phyloP scores from a whole-genome alignment of 2,888 invertebrate species.

The Brachylomia viminalis region DNA sequence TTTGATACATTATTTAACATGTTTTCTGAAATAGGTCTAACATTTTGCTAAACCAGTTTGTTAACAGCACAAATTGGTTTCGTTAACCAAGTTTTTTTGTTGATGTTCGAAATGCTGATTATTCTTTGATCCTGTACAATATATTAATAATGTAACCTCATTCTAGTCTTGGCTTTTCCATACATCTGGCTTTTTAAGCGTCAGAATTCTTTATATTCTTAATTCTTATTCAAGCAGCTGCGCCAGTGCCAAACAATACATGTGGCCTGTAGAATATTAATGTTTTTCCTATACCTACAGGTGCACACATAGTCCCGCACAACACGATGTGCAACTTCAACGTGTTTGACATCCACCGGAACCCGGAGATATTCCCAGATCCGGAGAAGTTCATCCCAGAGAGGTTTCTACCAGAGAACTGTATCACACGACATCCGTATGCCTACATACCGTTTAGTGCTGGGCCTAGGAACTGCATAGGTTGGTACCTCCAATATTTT shows the following conservation, averaged over 20 bases:
- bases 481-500: conserved; percentile 73
- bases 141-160: neutral
- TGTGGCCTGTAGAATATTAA: too few species aligned
- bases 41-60: neutral
- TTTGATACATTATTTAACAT: neutral
- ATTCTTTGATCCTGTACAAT: neutral
- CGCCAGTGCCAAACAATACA: too few species aligned
- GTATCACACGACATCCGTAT: conserved; percentile 89
- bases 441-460: conserved; percentile 92
- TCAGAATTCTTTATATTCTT: neutral
- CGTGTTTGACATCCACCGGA: conserved; percentile 91
- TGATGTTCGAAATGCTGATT: neutral
- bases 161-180: neutral
- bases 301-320: conserved; percentile 86
- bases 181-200: neutral
- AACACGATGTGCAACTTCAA: conserved; percentile 86
- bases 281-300: conserved; percentile 69
- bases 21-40: neutral
- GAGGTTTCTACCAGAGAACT: conserved; percentile 91
- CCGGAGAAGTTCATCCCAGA: conserved; percentile 93
- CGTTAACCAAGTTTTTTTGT: neutral
- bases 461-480: conserved; percentile 93
- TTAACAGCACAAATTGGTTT: too few species aligned
- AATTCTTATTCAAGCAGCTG: neutral
- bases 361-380: conserved; percentile 91